Conservation (phyloP, 2,113 vertebrate genomes). For the Mugil cephalus region DNA sequence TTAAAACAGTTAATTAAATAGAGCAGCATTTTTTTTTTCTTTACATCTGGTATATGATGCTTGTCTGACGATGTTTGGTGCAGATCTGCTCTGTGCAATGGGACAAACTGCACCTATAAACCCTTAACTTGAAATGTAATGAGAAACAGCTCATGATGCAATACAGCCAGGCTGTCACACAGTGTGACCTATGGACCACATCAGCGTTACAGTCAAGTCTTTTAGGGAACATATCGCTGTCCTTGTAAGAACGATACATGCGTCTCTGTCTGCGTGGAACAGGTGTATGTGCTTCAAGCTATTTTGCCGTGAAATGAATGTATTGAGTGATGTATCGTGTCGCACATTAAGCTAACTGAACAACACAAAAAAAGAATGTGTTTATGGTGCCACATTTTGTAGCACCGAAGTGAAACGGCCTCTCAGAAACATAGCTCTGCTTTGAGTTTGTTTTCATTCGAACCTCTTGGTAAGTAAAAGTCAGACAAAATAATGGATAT, state of each 20-base stretch:
- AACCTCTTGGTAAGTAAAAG: no score
- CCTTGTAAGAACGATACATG: constrained; percentile 44
- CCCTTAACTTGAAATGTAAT: constrained; percentile 63
- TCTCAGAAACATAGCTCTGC: constrained; percentile 5
- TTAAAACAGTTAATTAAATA: constrained; percentile 67
- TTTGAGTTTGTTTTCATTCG: neutral
- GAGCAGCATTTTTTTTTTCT: constrained; percentile 32
- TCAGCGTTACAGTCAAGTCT: constrained; percentile 33
- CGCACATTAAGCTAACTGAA: constrained; percentile 12
- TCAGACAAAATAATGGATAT: no score
- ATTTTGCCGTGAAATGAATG: constrained; percentile 29
- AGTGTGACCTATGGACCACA: constrained; percentile 52
- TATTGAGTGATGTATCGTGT: constrained; percentile 30
- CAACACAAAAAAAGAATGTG: constrained; percentile 6
- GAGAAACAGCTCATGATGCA: constrained; percentile 69
- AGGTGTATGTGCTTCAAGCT: constrained; percentile 1
- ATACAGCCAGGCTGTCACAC: constrained; percentile 42
- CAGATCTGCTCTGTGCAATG: constrained; percentile 50
- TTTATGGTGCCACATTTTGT: constrained; percentile 21
- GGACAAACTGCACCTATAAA: constrained; percentile 53
- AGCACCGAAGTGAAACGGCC: constrained; percentile 5
- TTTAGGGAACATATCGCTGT: constrained; percentile 42
- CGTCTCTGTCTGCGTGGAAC: constrained; percentile 36
- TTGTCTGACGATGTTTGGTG: constrained; percentile 19
- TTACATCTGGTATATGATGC: constrained; percentile 16